A percentile compares a stretch with the other conserved stretches of the same genome.
These are phyloP conservation scores for Pyrgilauda ruficollis DNA, from an alignment of 2,113 vertebrate genomes.

Conservation along the genomic window DNA sequence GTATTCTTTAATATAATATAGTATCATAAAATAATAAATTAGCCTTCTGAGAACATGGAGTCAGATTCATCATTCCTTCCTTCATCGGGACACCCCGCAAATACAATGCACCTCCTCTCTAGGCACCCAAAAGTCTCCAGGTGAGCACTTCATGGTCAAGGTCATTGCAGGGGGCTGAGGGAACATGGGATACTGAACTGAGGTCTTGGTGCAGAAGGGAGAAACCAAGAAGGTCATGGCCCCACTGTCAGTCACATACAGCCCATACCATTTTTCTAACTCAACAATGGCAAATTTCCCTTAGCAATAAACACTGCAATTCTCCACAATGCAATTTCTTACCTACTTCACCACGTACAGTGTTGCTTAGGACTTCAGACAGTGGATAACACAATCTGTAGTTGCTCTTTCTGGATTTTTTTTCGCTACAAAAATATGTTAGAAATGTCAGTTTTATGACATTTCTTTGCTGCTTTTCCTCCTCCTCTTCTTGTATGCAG, in stretches of 20 bases:
- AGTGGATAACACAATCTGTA: background rate
- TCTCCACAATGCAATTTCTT: background rate
- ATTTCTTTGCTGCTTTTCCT: background rate
- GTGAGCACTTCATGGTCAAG: background rate
- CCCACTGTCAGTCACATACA: background rate
- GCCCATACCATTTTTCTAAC: background rate
- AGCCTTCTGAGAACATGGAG: too few species aligned
- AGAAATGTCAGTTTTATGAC: background rate
- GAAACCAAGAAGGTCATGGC: background rate
- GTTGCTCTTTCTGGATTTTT: background rate
- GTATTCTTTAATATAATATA: too few species aligned
- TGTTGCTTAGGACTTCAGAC: background rate
- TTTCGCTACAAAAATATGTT: background rate
- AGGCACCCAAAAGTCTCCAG: background rate
- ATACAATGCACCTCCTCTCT: background rate
- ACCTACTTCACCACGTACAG: background rate
- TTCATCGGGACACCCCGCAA: too few species aligned
- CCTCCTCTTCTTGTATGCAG: background rate
- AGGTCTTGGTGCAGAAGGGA: background rate
- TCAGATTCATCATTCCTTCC: too few species aligned
- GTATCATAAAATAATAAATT: too few species aligned
- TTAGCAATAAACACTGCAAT: background rate
- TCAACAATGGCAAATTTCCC: background rate
- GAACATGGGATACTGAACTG: accelerated
- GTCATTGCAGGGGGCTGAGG: background rate